A percentile compares a stretch with the other conserved stretches of the same genome.
Conservation (phyloP, 2,797 vertebrate species). For the Liasis olivaceus region DNA sequence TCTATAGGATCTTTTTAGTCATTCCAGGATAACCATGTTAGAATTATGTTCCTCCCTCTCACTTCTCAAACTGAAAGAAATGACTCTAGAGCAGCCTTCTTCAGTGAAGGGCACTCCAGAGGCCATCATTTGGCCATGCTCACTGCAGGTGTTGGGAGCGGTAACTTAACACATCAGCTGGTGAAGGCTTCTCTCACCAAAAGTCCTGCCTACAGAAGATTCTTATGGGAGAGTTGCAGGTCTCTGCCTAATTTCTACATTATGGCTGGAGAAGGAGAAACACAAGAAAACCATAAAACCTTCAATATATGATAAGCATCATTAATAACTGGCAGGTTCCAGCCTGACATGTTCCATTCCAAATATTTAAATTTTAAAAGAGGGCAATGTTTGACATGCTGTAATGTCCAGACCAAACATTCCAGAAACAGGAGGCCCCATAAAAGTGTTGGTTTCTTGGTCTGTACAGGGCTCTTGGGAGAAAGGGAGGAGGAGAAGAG, state of each 20-base stretch:
- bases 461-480: neutral
- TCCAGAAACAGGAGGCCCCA: conserved; percentile 48
- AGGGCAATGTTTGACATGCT: neutral
- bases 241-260: neutral
- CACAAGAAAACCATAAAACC: neutral
- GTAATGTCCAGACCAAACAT: neutral
- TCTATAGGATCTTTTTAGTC: neutral
- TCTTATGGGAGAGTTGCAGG: neutral
- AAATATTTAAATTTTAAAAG: neutral
- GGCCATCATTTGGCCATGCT: neutral
- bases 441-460: neutral
- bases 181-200: neutral
- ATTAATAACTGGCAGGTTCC: conserved; percentile 5
- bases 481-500: neutral
- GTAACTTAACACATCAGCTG: neutral
- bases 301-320: neutral
- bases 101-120: neutral
- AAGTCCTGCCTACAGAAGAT: neutral
- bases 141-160: neutral
- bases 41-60: neutral
- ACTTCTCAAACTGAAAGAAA: neutral
- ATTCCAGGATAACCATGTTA: neutral
- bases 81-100: neutral
- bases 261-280: neutral
- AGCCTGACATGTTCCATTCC: neutral